Conservation (phyloP, 30 jellyfish, hydroid and myxozoan species). For the Aurelia coerulea region DNA sequence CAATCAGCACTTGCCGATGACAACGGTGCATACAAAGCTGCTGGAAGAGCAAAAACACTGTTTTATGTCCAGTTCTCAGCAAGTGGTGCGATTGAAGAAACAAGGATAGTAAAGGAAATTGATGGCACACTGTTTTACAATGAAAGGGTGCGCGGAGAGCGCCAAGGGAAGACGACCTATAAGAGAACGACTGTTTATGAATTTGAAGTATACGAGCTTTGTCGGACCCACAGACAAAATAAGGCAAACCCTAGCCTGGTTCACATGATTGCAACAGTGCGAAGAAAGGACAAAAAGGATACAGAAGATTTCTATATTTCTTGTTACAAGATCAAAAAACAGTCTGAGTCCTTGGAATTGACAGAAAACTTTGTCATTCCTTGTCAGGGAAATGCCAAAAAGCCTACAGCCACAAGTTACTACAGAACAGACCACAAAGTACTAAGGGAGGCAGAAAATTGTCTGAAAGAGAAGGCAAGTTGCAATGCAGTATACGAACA, state of each 20-base stretch:
- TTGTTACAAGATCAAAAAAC: neutral
- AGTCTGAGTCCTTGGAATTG: too few relatives aligned
- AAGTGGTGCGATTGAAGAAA: too few relatives aligned
- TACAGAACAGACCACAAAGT: constrained; percentile 13
- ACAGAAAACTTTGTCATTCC: too few relatives aligned
- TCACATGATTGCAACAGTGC: neutral
- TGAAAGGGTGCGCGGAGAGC: too few relatives aligned
- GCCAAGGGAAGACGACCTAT: too few relatives aligned
- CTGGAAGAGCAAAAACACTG: too few relatives aligned
- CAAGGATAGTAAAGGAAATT: too few relatives aligned
- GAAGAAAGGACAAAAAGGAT: neutral
- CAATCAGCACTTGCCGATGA: too few relatives aligned
- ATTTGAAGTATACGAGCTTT: neutral
- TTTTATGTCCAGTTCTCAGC: too few relatives aligned
- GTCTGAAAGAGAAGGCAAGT: neutral
- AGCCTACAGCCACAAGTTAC: constrained; percentile 18
- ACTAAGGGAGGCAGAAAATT: neutral
- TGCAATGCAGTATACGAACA: too few relatives aligned
- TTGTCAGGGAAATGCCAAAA: constrained; percentile 13
- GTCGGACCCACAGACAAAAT: neutral
- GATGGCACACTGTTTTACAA: too few relatives aligned
- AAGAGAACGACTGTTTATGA: neutral
- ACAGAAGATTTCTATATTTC: neutral
- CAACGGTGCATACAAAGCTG: too few relatives aligned
- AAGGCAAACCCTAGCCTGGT: constrained; percentile 5